Percentiles rank a stretch among this genome's conserved stretches.
Evolutionary conservation across 2,888 invertebrate genomes (phyloP).

Genomic region (Caenorhabditis doughertyi): DNA sequence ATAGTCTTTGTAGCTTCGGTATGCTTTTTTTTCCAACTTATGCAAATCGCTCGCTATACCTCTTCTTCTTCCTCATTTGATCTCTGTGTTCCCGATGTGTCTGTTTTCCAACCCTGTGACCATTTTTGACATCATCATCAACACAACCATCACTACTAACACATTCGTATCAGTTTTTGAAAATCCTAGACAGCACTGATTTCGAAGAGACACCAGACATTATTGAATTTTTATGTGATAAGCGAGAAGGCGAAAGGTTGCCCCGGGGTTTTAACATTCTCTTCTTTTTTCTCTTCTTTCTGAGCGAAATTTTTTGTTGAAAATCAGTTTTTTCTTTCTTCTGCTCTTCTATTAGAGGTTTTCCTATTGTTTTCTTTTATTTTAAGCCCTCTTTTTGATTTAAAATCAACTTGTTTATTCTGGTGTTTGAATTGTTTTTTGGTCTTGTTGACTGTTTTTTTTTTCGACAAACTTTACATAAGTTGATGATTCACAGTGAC

Average conservation of each 20-base stretch:
- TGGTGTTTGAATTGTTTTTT: too few relatives aligned
- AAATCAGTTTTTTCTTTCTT: not conserved
- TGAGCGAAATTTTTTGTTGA: not conserved
- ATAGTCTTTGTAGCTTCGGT: too few relatives aligned
- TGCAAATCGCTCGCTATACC: not conserved
- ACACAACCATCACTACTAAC: too few relatives aligned
- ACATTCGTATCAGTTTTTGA: slow-evolving; percentile 2
- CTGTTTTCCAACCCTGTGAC: not conserved
- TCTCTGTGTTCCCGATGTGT: not conserved
- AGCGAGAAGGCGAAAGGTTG: not conserved
- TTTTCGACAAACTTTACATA: not conserved
- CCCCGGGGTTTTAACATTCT: not conserved
- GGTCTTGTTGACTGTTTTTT: not conserved
- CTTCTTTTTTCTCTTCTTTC: too few relatives aligned
- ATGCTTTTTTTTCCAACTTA: too few relatives aligned
- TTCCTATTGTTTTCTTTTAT: too few relatives aligned
- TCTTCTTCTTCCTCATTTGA: not conserved
- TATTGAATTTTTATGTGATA: slow-evolving; percentile 6
- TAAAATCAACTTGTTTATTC: too few relatives aligned
- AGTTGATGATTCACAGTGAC: not conserved
- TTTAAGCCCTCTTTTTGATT: too few relatives aligned
- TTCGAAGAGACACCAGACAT: not conserved
- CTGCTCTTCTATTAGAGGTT: not conserved
- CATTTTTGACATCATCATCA: not conserved
- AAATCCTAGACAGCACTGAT: not conserved